These are phyloP conservation scores for Papilio polytes DNA, from an alignment of 1,140 invertebrate species.

Conservation along the genomic window DNA sequence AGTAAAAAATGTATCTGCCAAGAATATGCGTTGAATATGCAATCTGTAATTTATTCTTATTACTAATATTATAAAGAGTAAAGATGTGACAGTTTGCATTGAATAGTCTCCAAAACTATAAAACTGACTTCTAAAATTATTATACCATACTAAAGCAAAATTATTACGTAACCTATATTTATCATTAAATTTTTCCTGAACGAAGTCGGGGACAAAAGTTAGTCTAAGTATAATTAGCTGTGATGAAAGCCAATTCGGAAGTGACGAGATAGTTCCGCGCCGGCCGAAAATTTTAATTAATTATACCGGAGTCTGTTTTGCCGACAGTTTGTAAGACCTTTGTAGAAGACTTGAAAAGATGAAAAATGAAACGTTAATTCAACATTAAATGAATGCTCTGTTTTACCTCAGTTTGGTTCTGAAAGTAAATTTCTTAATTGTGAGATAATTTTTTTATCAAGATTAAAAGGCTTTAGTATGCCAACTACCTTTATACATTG, in stretches of 20 bases:
- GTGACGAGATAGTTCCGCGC: background rate
- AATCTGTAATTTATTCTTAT: no score
- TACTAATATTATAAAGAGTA: no score
- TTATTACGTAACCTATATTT: no score
- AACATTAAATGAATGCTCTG: background rate
- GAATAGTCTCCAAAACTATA: no score
- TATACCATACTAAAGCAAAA: no score
- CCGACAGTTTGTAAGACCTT: background rate
- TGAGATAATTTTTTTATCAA: background rate
- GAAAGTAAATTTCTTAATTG: background rate
- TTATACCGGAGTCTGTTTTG: background rate
- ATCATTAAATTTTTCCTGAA: no score
- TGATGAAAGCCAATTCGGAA: background rate
- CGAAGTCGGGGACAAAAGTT: no score
- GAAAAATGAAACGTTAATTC: background rate
- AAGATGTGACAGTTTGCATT: no score
- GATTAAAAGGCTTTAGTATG: background rate
- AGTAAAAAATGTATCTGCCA: no score
- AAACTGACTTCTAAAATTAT: no score
- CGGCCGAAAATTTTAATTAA: background rate
- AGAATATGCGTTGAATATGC: no score
- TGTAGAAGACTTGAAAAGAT: slow-evolving; percentile 11
- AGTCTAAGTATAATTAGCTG: background rate
- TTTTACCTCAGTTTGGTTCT: background rate
- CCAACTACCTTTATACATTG: background rate